Conservation (phyloP, 2,797 vertebrate species). For the Phrynocephalus forsythii region DNA sequence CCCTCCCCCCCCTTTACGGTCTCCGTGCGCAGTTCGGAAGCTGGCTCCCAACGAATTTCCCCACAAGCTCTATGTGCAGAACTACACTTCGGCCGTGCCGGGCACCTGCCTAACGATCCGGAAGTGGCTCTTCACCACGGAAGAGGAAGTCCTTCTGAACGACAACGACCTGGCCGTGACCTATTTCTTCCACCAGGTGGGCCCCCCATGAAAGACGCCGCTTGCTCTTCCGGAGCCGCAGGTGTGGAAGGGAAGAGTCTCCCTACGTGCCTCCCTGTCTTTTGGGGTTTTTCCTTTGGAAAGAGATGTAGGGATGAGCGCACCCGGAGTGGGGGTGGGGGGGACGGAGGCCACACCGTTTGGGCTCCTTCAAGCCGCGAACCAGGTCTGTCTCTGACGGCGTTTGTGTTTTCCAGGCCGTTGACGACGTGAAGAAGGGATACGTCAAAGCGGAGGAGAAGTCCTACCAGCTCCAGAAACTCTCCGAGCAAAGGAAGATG, state of each 20-base stretch:
- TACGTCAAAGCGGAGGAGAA: slow-evolving; percentile 95
- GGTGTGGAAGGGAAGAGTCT: no score
- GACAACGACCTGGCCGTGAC: slow-evolving; percentile 93
- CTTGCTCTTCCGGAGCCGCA: fast-evolving
- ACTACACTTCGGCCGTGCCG: slow-evolving; percentile 95
- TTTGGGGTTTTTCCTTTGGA: no score
- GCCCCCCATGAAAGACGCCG: neutral
- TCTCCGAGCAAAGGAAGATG: slow-evolving; percentile 95
- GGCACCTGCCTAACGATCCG: slow-evolving; percentile 94
- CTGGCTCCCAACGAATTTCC: slow-evolving; percentile 97
- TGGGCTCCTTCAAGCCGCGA: slow-evolving; percentile 31
- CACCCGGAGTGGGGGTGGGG: no score
- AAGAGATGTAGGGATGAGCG: no score
- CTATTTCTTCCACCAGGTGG: slow-evolving; percentile 91
- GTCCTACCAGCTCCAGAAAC: slow-evolving; percentile 95
- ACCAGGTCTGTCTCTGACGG: neutral
- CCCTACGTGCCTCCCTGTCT: neutral
- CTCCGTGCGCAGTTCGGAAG: slow-evolving; percentile 84
- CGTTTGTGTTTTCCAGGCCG: slow-evolving; percentile 79
- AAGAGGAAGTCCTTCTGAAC: slow-evolving; percentile 93
- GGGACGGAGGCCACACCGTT: no score
- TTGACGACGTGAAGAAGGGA: slow-evolving; percentile 94
- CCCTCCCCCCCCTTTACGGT: fast-evolving
- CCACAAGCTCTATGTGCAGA: slow-evolving; percentile 97
- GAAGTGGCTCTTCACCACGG: slow-evolving; percentile 97